Evolutionary conservation across 1,140 invertebrate species (phyloP).

Genomic region (Ceratosolen fusciceps): DNA sequence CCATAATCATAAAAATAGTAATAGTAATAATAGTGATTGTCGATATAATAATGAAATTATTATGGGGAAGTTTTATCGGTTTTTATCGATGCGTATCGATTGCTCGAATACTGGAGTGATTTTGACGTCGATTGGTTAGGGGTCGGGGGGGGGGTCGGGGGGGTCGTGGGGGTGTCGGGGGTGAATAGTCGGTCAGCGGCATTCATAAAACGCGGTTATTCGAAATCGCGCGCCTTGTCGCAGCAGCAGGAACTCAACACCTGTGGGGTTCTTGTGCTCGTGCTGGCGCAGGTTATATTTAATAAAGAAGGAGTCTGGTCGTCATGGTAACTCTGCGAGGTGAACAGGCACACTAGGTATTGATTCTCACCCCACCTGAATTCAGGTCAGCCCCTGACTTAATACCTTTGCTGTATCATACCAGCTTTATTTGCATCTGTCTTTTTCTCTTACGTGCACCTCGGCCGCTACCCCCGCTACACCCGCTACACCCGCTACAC

Average conservation of each 20-base stretch:
- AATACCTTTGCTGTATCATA: constrained; percentile 64
- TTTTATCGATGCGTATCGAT: too few relatives aligned
- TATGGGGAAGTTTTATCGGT: too few relatives aligned
- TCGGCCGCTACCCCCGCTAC: background rate
- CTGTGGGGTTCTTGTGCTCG: constrained; percentile 40
- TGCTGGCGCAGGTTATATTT: constrained; percentile 64
- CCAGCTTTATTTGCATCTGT: constrained; percentile 3
- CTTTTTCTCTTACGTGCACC: background rate
- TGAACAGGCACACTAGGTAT: constrained; percentile 68
- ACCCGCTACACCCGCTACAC: background rate
- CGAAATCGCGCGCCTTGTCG: background rate
- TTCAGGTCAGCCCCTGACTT: constrained; percentile 72
- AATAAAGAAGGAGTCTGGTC: constrained; percentile 70
- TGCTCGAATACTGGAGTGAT: too few relatives aligned
- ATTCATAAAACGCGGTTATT: constrained; percentile 1
- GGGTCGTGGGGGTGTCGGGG: too few relatives aligned
- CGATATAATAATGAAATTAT: too few relatives aligned
- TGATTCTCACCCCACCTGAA: constrained; percentile 71
- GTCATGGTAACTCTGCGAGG: constrained; percentile 66
- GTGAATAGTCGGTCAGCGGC: background rate
- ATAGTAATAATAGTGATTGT: too few relatives aligned
- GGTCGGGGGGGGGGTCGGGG: too few relatives aligned
- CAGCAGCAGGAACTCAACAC: background rate
- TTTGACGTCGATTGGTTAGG: too few relatives aligned
- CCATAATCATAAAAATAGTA: too few relatives aligned